Evolutionary conservation across 2,888 invertebrate species (phyloP).

Genomic region (Lamellibrachia columna): DNA sequence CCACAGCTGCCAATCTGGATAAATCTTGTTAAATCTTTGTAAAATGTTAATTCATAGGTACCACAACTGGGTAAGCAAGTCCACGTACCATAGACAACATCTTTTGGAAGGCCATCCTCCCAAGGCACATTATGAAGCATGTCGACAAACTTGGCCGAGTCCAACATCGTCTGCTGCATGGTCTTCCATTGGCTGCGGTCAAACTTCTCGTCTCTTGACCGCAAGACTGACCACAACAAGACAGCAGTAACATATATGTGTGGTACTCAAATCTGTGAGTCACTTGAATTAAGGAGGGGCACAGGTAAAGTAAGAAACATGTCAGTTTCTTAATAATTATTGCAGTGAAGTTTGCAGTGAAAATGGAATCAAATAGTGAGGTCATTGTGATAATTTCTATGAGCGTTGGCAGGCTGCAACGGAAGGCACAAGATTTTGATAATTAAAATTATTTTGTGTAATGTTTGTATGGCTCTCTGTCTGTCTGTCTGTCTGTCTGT

Average conservation of each 20-base stretch:
- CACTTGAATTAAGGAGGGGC: background rate
- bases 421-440: background rate
- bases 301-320: background rate
- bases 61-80: too few species aligned
- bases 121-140: constrained; percentile 65
- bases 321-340: background rate
- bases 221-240: background rate
- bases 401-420: background rate
- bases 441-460: background rate
- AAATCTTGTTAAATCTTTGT: too few species aligned
- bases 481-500: background rate
- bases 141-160: constrained; percentile 64
- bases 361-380: background rate
- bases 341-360: background rate
- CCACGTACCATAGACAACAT: constrained; percentile 57
- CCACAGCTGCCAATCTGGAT: background rate
- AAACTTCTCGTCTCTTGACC: background rate
- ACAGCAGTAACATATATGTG: background rate
- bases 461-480: background rate
- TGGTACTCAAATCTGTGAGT: background rate
- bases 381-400: background rate
- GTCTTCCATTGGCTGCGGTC: constrained; percentile 56
- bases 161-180: constrained; percentile 62
- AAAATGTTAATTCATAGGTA: too few species aligned
- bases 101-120: constrained; percentile 63